phyloP scores from a whole-genome alignment of 2,888 invertebrate genomes.

The Chloromyia formosa region DNA sequence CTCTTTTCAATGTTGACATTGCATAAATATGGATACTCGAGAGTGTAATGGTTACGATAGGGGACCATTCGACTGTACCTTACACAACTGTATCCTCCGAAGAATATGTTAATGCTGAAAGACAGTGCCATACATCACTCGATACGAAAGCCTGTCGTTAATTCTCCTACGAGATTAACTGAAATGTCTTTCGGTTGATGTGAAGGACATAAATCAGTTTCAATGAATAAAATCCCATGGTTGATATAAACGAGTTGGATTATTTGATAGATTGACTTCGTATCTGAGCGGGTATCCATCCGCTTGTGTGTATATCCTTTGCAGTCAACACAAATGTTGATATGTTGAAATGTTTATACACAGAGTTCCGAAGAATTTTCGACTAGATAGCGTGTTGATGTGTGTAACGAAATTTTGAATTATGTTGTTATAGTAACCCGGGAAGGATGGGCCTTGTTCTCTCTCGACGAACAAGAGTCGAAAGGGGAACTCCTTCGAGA shows the following conservation, averaged over 20 bases:
- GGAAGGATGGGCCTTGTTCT: too few species aligned
- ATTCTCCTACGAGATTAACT: constrained; percentile 48
- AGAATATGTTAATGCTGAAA: constrained; percentile 47
- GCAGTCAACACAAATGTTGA: background rate
- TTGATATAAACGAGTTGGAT: constrained; percentile 43
- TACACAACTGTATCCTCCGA: constrained; percentile 28
- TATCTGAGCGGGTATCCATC: background rate
- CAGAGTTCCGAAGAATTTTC: too few species aligned
- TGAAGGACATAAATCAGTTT: constrained; percentile 43
- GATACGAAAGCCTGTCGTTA: constrained; percentile 44
- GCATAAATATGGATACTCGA: constrained; percentile 11
- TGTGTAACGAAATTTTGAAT: background rate
- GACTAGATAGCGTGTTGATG: background rate
- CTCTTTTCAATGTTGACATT: background rate
- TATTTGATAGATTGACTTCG: constrained; percentile 42
- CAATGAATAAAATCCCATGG: constrained; percentile 42
- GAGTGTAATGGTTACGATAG: constrained; percentile 25
- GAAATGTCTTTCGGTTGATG: constrained; percentile 43
- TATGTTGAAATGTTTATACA: background rate
- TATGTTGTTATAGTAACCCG: background rate
- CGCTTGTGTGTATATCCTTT: background rate
- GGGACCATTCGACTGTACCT: constrained; percentile 33
- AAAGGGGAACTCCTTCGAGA: too few species aligned
- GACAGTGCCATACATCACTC: constrained; percentile 47
- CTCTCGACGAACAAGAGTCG: too few species aligned